phyloP scores from a whole-genome alignment of 2,797 vertebrate species.

The Centropyge bicolor region DNA sequence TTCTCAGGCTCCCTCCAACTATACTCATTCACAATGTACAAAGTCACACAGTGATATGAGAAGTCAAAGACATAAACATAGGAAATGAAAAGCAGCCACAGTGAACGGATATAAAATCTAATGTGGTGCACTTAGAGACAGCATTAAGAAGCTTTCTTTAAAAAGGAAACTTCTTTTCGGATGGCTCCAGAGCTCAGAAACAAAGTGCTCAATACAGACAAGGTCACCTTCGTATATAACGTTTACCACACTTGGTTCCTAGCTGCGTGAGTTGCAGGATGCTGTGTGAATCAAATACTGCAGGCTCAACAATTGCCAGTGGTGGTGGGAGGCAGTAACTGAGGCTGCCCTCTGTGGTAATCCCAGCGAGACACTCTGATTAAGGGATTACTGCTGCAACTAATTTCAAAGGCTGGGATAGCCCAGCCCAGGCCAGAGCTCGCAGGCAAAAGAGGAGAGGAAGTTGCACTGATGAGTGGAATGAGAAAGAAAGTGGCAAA shows the following conservation, averaged over 20 bases:
- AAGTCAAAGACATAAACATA: no score
- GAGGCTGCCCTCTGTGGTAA: constrained; percentile 73
- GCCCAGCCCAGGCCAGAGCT: constrained; percentile 53
- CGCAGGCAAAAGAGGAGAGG: constrained; percentile 37
- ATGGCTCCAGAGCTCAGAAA: not conserved
- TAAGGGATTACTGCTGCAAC: constrained; percentile 84
- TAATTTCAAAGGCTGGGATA: constrained; percentile 80
- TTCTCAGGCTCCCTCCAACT: no score
- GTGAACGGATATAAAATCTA: no score
- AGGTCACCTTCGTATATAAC: constrained; percentile 19
- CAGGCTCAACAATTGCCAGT: constrained; percentile 53
- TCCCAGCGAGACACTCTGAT: constrained; percentile 81
- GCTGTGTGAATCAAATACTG: constrained; percentile 20
- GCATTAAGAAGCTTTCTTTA: not conserved
- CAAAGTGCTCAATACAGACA: not conserved
- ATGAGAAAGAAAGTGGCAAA: not conserved
- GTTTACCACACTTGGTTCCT: not conserved
- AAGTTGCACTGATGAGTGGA: constrained; percentile 17
- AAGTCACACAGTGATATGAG: no score
- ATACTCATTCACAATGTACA: no score
- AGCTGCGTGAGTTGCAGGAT: not conserved
- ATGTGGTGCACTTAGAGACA: not conserved
- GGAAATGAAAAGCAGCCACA: no score
- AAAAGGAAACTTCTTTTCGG: not conserved
- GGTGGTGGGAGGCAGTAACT: constrained; percentile 51